These are phyloP conservation scores for Rosalia funebris DNA, from an alignment of 2,888 invertebrate species.

Conservation along the genomic window DNA sequence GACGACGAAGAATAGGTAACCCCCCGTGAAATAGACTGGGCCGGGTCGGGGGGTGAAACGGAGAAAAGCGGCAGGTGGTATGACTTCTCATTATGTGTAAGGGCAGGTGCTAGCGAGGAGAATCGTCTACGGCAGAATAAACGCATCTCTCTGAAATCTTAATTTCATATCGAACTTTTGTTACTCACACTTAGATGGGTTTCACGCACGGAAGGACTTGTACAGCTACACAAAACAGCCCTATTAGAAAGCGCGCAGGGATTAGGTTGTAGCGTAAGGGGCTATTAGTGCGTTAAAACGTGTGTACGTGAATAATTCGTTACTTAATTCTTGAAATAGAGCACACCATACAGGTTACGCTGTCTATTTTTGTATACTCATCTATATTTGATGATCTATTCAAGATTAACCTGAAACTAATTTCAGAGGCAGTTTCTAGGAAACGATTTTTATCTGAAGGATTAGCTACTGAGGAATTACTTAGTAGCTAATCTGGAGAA, in stretches of 20 bases:
- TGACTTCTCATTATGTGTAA: constrained; percentile 27
- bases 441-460: not conserved
- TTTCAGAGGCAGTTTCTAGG: no score
- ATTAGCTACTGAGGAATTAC: not conserved
- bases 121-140: constrained; percentile 13
- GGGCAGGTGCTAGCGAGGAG: constrained; percentile 26
- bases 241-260: not conserved
- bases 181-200: constrained; percentile 7
- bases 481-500: not conserved
- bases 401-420: not conserved
- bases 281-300: not conserved
- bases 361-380: not conserved
- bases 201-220: constrained; percentile 2
- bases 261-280: not conserved
- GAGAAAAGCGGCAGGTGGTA: constrained; percentile 30
- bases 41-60: constrained; percentile 10
- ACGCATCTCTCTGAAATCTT: constrained; percentile 26
- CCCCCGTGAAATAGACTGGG: constrained; percentile 11
- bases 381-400: not conserved
- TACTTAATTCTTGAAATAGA: not conserved
- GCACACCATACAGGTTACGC: not conserved
- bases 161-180: constrained; percentile 26
- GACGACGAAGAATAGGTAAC: constrained; percentile 15
- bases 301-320: not conserved
- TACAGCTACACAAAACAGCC: constrained; percentile 1